Base-by-base conservation (phyloP, 2,797 vertebrate genomes). In the Coluber constrictor region DNA sequence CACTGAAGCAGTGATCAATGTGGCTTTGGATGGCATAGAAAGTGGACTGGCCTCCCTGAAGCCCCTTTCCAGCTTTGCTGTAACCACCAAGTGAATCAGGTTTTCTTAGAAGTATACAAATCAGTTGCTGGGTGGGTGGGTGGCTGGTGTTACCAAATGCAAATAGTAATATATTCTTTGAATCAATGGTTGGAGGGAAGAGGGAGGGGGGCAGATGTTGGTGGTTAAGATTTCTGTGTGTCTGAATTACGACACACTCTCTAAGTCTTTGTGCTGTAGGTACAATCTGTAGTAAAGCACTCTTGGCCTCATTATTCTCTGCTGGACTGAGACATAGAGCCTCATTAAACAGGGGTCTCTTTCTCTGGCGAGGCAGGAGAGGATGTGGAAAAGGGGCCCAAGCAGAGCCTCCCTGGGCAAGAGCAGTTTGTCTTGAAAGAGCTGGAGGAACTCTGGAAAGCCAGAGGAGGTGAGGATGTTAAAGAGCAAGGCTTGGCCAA, bases 101-200 rank as follows among this genome's bases (percentile, higher is more conserved):
- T 37, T 47, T 74, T 37, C 89, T 18, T 56, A 23, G 32, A 37
- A 55, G 15, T 5, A 37, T 3, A 8, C 16, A 11, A 63, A 4
- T 16, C 89, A 60, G 25, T 86, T 63, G 90, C 87, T 87, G 63
- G 13, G n/a, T 6, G 66, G 3, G 13, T n/a, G n/a, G 15, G 1
- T 5, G 61, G 51, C 0, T 27, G 61, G 29, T 4, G 70, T 89
- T 54, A 86, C 90, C 63, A 8, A 91, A 54, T 63, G n/a, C 18
- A 66, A 89, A 83, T 89, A 89, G 47, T 93, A 91, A 91, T 93
- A 90, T 93, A 93, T 93, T 93, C 37, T 93, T 79, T 5, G 4
- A 18, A 12, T 79, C 27, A 1, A 3, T 27, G 27, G 23, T 4
- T 15, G 60, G 3, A 10, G 51, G 0, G 20, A 15, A 6, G 63